Evolutionary conservation across 2,113 vertebrate genomes (phyloP).

Genomic region (Gambusia affinis): DNA sequence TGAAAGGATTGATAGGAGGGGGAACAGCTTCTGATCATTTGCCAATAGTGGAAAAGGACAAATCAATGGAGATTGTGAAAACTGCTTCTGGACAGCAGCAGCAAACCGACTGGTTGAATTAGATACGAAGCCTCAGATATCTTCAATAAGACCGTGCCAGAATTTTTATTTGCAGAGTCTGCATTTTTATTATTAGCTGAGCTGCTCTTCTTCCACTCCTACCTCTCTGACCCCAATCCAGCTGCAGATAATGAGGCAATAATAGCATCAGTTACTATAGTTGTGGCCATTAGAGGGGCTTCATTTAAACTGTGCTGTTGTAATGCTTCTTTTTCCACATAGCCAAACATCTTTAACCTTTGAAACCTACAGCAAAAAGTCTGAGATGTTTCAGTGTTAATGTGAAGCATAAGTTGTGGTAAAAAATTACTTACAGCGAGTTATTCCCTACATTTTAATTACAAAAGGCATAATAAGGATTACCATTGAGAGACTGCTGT

Average conservation of each 20-base stretch:
- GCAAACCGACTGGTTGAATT: not conserved
- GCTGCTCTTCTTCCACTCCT: not conserved
- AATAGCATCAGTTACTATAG: not conserved
- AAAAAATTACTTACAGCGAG: not conserved
- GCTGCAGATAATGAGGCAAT: not conserved
- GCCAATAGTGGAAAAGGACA: conserved; percentile 34
- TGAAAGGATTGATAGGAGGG: not conserved
- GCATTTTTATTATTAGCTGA: not conserved
- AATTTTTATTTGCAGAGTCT: not conserved
- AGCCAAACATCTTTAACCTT: not conserved
- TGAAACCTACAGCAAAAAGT: not conserved
- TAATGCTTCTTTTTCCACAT: too few species aligned
- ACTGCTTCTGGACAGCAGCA: conserved; percentile 1
- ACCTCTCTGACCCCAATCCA: not conserved
- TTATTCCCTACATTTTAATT: not conserved
- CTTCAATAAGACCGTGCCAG: not conserved
- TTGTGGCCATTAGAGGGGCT: not conserved
- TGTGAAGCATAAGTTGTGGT: not conserved
- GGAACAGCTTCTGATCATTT: conserved; percentile 19
- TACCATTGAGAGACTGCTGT: too few species aligned
- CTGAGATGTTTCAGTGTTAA: not conserved
- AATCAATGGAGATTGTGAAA: conserved; percentile 11
- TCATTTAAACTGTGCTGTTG: not conserved
- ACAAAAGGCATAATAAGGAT: too few species aligned
- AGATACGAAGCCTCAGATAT: not conserved